Conservation (phyloP, 2,888 invertebrate genomes). For the Drosophila setosimentum region DNA sequence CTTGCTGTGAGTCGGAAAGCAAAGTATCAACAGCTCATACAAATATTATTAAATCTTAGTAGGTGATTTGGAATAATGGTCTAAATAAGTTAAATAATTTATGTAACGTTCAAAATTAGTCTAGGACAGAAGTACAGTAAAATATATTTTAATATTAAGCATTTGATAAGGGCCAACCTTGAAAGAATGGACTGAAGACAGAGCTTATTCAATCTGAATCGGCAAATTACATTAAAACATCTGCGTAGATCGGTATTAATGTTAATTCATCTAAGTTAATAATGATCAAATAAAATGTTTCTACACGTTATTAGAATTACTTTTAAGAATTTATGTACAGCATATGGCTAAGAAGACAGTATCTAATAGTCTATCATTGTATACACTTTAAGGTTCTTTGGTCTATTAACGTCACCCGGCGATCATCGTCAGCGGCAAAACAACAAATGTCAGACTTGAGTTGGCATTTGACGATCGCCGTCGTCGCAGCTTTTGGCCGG, state of each 20-base stretch:
- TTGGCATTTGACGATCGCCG: conserved; percentile 69
- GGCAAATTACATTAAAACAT: not conserved
- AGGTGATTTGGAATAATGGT: not conserved
- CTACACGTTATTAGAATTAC: not conserved
- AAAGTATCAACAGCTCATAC: not conserved
- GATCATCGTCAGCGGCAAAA: conserved; percentile 43
- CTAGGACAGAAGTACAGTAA: not conserved
- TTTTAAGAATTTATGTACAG: too few relatives aligned
- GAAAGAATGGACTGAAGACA: not conserved
- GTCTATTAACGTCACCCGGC: conserved; percentile 46
- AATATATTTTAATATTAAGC: not conserved
- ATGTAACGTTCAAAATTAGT: not conserved
- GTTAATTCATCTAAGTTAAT: not conserved
- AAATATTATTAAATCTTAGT: not conserved
- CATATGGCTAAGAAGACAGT: conserved; percentile 9
- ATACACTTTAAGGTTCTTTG: not conserved
- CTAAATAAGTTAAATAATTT: not conserved
- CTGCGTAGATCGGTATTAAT: not conserved
- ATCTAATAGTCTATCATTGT: conserved; percentile 17
- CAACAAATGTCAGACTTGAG: conserved; percentile 66
- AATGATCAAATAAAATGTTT: not conserved
- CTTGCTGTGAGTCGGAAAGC: not conserved
- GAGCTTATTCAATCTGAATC: not conserved
- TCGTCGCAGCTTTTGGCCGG: conserved; percentile 60
- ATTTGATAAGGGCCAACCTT: not conserved